These are phyloP conservation scores for Mus pahari DNA, from an alignment of 2,113 vertebrate genomes.

Conservation along the genomic window DNA sequence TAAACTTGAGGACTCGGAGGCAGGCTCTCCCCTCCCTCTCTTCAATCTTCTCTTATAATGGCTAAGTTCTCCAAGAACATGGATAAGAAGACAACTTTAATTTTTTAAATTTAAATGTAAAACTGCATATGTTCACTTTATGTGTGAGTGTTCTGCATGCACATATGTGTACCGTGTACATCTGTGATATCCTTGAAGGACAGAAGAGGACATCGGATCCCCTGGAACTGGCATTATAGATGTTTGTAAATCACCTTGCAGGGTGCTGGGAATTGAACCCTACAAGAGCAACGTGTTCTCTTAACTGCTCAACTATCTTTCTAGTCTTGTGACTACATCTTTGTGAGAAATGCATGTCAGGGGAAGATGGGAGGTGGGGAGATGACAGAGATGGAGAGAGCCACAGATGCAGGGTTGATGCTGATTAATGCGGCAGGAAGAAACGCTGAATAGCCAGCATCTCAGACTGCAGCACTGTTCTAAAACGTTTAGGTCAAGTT, in stretches of 20 bases:
- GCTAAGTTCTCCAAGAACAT: not conserved
- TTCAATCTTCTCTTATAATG: not conserved
- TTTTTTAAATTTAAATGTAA: not conserved
- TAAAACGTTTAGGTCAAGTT: not conserved
- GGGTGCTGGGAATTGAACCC: not conserved
- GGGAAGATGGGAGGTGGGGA: not conserved
- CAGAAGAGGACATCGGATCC: not conserved
- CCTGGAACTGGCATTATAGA: not conserved
- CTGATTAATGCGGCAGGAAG: not conserved
- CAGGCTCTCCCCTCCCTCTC: not conserved
- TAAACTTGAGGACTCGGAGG: not conserved
- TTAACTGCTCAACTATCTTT: not conserved
- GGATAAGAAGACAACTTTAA: not conserved
- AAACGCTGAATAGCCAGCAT: not conserved
- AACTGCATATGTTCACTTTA: not conserved
- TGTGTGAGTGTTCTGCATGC: not conserved
- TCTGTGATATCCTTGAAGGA: not conserved
- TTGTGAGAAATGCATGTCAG: conserved; percentile 19
- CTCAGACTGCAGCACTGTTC: not conserved
- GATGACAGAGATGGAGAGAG: not conserved
- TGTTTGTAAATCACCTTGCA: not conserved
- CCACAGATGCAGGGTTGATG: not conserved
- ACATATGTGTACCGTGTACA: not conserved
- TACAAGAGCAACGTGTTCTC: not conserved
- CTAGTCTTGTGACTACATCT: not conserved